Conservation (phyloP, 1,140 invertebrate species). For the Zelostemma sp. region DNA sequence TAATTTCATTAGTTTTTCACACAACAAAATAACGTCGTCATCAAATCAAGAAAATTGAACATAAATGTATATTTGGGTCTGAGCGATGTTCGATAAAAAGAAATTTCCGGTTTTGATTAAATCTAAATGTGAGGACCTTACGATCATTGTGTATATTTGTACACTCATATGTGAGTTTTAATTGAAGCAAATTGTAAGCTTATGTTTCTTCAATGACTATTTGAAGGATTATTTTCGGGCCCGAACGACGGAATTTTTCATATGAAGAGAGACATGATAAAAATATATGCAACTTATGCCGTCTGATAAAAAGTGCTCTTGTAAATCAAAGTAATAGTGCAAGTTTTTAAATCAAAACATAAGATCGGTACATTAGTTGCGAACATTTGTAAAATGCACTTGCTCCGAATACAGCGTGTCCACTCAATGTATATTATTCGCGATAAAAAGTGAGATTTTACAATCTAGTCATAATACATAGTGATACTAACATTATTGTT, state of each 20-base stretch:
- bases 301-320: slow-evolving; percentile 65
- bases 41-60: background rate
- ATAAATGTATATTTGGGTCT: background rate
- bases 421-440: slow-evolving; percentile 21
- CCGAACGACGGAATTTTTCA: slow-evolving; percentile 9
- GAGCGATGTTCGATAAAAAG: background rate
- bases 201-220: background rate
- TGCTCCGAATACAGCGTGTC: slow-evolving; percentile 18
- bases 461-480: slow-evolving; percentile 22
- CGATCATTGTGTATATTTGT: slow-evolving; percentile 12
- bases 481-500: slow-evolving; percentile 45
- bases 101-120: slow-evolving; percentile 4
- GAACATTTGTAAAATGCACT: slow-evolving; percentile 20
- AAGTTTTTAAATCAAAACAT: slow-evolving; percentile 26
- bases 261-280: slow-evolving; percentile 26
- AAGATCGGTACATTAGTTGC: slow-evolving; percentile 19
- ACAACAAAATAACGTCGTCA: no score
- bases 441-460: slow-evolving; percentile 24
- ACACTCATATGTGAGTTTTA: background rate
- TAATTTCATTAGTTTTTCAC: no score
- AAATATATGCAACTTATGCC: slow-evolving; percentile 53
- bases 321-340: slow-evolving; percentile 42
- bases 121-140: slow-evolving; percentile 5
- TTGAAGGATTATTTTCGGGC: slow-evolving; percentile 13
- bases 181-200: background rate